Base-by-base conservation (phyloP, 2,797 vertebrate genomes). In the Acropternis orthonyx region DNA sequence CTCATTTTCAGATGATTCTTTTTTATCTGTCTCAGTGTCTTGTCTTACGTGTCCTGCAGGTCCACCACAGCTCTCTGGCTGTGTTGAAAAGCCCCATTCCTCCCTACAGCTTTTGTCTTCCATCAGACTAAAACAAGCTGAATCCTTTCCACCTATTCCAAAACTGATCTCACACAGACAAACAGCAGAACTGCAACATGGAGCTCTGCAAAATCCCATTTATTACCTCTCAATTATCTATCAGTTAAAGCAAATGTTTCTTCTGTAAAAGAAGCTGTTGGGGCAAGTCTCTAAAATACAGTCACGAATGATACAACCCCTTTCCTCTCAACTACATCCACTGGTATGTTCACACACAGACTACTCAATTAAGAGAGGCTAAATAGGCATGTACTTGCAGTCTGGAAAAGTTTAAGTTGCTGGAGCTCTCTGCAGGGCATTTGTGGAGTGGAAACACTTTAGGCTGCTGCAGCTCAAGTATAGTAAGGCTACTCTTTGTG, bases 1-100 rank as follows among this genome's bases (percentile, higher is more conserved):
- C 16, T 80, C 56, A 18, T 59, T 90, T 93, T 61, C 6, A 80
- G 69, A 41, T 13, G 30, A 55, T 66, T 61, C 55, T 8, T 87
- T 75, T 10, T 79, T 21, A n/a, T 26, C 46, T 10, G 1, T 46
- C 73, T 63, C 48, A 13, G 36, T n/a, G 41, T 22, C 67, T 44
- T 2, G 0, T 27, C 75, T n/a, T 34, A 54, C 7, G 1, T 1
- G 23, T 55, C 75, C 54, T 49, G 44, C 74, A 88, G 69, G 39
- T 62, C 55, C 48, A 32, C 34, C 23, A 34, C 1, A 0, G 43
- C 43, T 65, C 3, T 49, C n/a, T 4, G 10, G 15, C 28, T 56
- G 24, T 16, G 52, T 5, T 39, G 37, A 44, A 78, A 74, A 76
- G 52, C 37, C 16, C 27, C 9, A 3, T 36, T 24, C 41, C 19